A percentile compares a stretch with the other conserved stretches of the same genome.
Conservation (phyloP, 92 coral and sea anemone genomes). For the Bergia puertoricense region DNA sequence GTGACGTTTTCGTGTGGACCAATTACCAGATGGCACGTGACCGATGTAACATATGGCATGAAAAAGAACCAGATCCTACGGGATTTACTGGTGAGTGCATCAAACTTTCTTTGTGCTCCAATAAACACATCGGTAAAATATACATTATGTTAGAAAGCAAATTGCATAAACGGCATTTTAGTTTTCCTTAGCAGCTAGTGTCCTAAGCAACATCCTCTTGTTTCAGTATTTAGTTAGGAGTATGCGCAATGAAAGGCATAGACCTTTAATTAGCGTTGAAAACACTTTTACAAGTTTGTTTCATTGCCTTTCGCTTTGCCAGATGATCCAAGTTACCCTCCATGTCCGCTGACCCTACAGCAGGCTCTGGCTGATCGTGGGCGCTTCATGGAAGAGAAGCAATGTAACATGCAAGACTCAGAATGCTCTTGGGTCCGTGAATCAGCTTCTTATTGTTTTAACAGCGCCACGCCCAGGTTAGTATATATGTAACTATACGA, state of each 20-base stretch:
- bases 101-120: too few relatives aligned
- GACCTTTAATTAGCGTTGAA: too few relatives aligned
- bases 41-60: constrained; percentile 25
- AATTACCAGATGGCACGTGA: constrained; percentile 16
- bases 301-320: neutral
- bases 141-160: too few relatives aligned
- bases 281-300: neutral
- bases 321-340: constrained; percentile 46
- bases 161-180: too few relatives aligned
- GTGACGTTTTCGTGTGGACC: too few relatives aligned
- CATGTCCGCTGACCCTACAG: constrained; percentile 67
- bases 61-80: constrained; percentile 10
- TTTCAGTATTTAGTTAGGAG: too few relatives aligned
- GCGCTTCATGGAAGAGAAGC: constrained; percentile 67
- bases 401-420: constrained; percentile 55
- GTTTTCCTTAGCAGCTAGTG: too few relatives aligned
- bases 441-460: constrained; percentile 31
- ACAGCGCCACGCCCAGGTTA: constrained; percentile 31
- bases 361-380: constrained; percentile 86
- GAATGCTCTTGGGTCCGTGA: constrained; percentile 13
- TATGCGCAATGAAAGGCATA: too few relatives aligned
- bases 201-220: too few relatives aligned
- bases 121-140: too few relatives aligned
- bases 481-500: neutral
- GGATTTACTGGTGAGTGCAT: constrained; percentile 11